Evolutionary conservation across 1,140 invertebrate genomes (phyloP), one percentile per base, ranked within the genome.

Genomic region (Sitodiplosis mosellana): DNA sequence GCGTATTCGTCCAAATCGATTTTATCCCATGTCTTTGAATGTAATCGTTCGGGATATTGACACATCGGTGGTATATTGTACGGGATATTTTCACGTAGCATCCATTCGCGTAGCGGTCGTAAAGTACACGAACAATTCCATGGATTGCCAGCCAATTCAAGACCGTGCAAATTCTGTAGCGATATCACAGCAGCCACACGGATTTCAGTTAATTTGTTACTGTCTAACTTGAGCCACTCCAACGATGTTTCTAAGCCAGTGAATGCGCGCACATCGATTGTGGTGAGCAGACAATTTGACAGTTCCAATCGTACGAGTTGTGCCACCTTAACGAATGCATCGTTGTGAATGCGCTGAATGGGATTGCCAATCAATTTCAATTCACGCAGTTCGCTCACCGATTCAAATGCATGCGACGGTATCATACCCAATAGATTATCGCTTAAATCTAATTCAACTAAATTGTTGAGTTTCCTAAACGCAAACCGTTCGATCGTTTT

Each of bases 121-220:
- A 87, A 59, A 15, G 69, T 66, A 61, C 85, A 88, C 33, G 81
- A 77, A 60, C 84, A 88, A 59, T 85, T 78, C 84, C 83, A 87
- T 1, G 79, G 80, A 62, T 88, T 88, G 33, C 71, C 72, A 14
- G 80, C 73, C 21, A 87, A 59, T 54, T 84, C 80, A 41, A 88
- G 60, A 10, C 78, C 82, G 53, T 84, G 80, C 20, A 88, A 64
- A 49, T 73, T 77, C 40, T 74, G 62, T 10, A 89, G 61, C 2
- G 73, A 71, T 6, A 74, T 76, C 18, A 88, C 66, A 12, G 78
- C 75, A 27, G 69, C 64, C 1, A 80, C 70, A 45, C 72, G 64
- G 2, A 87, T 66, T 44, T 78, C 72, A 33, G 71, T 69, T 33
- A 88, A 55, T 53, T 71, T 70, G 61, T 89, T 89, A 33, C 75